Conservation (phyloP, 1,140 invertebrate genomes). For the Caerostris darwini region DNA sequence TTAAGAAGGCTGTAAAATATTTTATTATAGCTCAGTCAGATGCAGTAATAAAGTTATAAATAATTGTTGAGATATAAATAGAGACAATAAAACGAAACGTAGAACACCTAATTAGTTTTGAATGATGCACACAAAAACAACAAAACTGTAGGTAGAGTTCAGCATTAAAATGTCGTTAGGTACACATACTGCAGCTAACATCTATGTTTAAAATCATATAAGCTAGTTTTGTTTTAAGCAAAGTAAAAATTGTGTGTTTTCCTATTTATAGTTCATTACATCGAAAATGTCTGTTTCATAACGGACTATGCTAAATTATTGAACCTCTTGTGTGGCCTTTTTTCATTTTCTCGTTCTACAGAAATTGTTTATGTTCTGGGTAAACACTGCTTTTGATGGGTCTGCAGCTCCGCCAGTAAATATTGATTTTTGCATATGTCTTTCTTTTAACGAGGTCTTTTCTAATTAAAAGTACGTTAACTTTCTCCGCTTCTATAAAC, state of each 20-base stretch:
- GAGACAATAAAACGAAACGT: conserved; percentile 30
- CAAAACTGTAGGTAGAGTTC: background rate
- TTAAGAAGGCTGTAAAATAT: conserved; percentile 31
- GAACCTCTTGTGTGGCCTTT: background rate
- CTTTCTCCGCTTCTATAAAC: conserved; percentile 70
- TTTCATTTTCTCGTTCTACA: conserved; percentile 33
- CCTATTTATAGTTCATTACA: conserved; percentile 61
- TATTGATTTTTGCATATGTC: conserved; percentile 70
- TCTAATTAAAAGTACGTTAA: conserved; percentile 77
- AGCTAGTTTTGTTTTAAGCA: conserved; percentile 19
- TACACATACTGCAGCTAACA: conserved; percentile 15
- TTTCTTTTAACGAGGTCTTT: conserved; percentile 76
- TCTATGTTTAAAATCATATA: conserved; percentile 55
- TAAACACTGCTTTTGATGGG: conserved; percentile 70
- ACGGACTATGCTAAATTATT: conserved; percentile 47
- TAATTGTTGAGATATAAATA: conserved; percentile 2
- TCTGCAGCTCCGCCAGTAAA: conserved; percentile 37
- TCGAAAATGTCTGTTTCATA: conserved; percentile 49
- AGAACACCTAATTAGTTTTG: conserved; percentile 46
- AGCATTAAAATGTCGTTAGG: conserved; percentile 62
- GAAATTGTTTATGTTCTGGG: conserved; percentile 73
- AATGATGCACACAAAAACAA: conserved; percentile 32
- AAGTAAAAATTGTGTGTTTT: conserved; percentile 33
- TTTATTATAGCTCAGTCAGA: background rate
- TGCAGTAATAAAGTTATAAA: conserved; percentile 41